These are phyloP conservation scores for Abrostola triplasia DNA, from an alignment of 2,888 invertebrate genomes.

Conservation along the genomic window DNA sequence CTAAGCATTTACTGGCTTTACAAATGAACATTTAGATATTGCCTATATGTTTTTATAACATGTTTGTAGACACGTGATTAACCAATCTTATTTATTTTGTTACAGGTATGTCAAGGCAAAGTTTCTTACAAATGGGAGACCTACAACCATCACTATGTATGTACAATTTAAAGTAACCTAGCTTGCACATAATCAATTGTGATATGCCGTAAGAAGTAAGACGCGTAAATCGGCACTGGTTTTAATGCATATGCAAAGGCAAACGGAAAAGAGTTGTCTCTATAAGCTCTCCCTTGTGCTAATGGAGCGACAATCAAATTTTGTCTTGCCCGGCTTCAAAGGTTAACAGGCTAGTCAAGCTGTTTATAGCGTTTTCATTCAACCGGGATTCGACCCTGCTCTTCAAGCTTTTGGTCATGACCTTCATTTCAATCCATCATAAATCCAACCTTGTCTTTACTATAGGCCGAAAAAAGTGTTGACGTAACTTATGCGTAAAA, in stretches of 20 bases:
- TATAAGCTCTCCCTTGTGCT: background rate
- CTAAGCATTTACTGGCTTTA: no score
- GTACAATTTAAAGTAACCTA: slow-evolving; percentile 9
- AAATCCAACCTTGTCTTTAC: background rate
- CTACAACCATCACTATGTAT: slow-evolving; percentile 11
- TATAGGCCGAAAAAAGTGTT: slow-evolving; percentile 2
- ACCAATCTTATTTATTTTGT: slow-evolving; percentile 42
- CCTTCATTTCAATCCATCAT: background rate
- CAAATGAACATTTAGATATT: no score
- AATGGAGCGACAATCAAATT: background rate
- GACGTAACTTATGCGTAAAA: slow-evolving; percentile 16
- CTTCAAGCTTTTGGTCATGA: background rate
- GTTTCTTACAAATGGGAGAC: background rate
- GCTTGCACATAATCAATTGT: no score
- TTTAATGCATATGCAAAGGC: no score
- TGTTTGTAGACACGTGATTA: background rate
- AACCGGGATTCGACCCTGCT: no score
- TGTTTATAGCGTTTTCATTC: no score
- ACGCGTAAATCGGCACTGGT: no score
- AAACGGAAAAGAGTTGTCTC: no score
- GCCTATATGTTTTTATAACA: no score
- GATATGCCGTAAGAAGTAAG: no score
- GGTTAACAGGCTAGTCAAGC: no score
- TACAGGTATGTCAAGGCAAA: slow-evolving; percentile 50
- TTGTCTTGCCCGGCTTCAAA: background rate